Evolutionary conservation across 2,113 vertebrate genomes (phyloP), one percentile per base, ranked within the genome.

Genomic region (Cricetomys ansorgei): DNA sequence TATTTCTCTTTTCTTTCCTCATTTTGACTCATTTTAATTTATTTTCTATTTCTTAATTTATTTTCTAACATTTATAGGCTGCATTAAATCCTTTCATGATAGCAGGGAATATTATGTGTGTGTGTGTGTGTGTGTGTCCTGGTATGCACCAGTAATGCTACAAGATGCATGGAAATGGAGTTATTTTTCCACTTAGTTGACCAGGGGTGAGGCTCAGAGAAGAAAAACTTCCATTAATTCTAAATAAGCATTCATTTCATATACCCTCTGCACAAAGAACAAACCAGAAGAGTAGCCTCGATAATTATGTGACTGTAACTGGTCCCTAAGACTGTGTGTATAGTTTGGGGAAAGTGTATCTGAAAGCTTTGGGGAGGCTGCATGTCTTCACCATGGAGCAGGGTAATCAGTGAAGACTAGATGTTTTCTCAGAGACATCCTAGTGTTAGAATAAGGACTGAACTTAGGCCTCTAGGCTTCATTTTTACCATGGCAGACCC

Each of bases 11-110:
- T 86, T 70, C 23, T 43, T 89, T 81, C 65, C 6, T 43, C 45
- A 2, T 70, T 89, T 77, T 72, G 9, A 55, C 57, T 80, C 34
- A 67, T 31, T 84, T 84, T 57, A 77, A 96, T 83, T 90, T 94
- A 64, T 79, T n/a, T 87, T 93, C 11, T 27, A 40, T 23, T n/a
- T n/a, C 59, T 57, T 19, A 50, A 37, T 53, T 43, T 75, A 25
- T 64, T 77, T 77, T 23, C 59, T 72, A 15, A n/a, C 7, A 85
- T 91, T 93, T 69, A 45, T 84, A 89, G 88, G 48, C 21, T 34
- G 31, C 15, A 16, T 87, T 75, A 85, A 85, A 27, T 92, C 27
- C 55, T 86, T 67, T 16, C 86, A 5, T 93, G 86, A 4, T 48
- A 85, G 73, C 37, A 55, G 13, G 37, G 65, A 7, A 37, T 67